These are phyloP conservation scores for Drosophila pectinifera DNA, from an alignment of 1,140 invertebrate species.

Conservation along the genomic window DNA sequence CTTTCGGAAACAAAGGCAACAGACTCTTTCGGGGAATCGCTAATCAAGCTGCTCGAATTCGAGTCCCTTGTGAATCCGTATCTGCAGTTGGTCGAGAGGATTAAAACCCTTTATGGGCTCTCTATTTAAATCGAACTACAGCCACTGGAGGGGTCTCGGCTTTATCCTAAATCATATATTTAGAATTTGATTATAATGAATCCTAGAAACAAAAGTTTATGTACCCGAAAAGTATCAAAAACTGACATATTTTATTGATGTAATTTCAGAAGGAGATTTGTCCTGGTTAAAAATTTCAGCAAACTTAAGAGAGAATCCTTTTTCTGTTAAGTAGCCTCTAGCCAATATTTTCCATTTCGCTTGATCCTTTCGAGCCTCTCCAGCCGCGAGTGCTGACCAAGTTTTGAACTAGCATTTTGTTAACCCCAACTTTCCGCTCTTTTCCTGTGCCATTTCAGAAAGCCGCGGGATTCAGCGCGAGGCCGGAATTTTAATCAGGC, in stretches of 20 bases:
- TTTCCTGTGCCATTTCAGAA: conserved; percentile 20
- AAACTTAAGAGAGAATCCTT: too few relatives aligned
- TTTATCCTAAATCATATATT: neutral
- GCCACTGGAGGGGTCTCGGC: too few relatives aligned
- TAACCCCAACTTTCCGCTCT: conserved; percentile 13
- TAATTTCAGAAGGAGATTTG: too few relatives aligned
- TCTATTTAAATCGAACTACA: neutral
- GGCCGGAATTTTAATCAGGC: conserved; percentile 64
- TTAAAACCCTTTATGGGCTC: neutral
- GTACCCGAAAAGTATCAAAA: too few relatives aligned
- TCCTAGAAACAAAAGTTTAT: too few relatives aligned
- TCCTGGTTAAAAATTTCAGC: too few relatives aligned
- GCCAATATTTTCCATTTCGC: neutral
- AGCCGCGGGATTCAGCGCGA: conserved; percentile 10
- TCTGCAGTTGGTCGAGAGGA: neutral
- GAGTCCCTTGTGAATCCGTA: conserved; percentile 1
- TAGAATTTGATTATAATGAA: too few relatives aligned
- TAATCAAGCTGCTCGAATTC: conserved; percentile 37
- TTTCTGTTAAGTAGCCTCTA: too few relatives aligned
- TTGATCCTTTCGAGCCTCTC: neutral
- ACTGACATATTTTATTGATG: too few relatives aligned
- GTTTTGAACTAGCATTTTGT: conserved; percentile 18
- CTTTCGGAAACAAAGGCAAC: conserved; percentile 50
- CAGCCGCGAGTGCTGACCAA: too few relatives aligned
- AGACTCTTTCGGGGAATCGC: conserved; percentile 27